phyloP scores from a whole-genome alignment of 2,797 vertebrate genomes.

The Hippocampus kuda region DNA sequence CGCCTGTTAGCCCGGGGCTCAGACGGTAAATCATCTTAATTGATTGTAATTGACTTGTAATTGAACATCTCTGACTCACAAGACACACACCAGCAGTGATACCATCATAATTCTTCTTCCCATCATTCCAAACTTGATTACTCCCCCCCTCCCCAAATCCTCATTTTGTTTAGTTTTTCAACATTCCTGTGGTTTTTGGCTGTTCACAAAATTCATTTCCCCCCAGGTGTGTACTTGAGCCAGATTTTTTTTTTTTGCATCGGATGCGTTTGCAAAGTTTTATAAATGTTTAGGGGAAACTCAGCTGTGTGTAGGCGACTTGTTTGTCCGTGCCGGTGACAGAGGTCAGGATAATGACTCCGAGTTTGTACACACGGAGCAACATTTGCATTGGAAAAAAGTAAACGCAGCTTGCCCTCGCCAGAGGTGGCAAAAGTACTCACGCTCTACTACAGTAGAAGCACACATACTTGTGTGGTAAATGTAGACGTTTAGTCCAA shows the following conservation, averaged over 20 bases:
- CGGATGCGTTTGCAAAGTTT: neutral
- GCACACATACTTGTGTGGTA: no score
- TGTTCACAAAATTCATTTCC: neutral
- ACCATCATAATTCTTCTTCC: slow-evolving; percentile 3
- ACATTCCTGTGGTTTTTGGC: slow-evolving; percentile 3
- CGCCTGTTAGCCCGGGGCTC: neutral
- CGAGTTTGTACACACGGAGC: neutral
- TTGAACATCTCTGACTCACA: slow-evolving; percentile 1
- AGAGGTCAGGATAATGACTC: neutral
- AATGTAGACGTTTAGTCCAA: no score
- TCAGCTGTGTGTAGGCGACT: slow-evolving; percentile 8
- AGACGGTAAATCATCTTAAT: slow-evolving; percentile 5
- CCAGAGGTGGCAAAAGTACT: neutral
- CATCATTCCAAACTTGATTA: slow-evolving; percentile 10
- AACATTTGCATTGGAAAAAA: neutral
- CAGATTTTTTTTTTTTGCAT: neutral
- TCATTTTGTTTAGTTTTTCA: slow-evolving; percentile 1
- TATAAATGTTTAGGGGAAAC: slow-evolving; percentile 4
- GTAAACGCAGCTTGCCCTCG: neutral
- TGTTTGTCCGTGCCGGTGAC: slow-evolving; percentile 2
- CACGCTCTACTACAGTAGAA: no score
- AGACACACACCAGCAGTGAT: neutral
- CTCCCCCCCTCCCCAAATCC: neutral
- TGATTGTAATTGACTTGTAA: slow-evolving; percentile 7
- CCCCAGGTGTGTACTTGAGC: slow-evolving; percentile 2